A percentile compares a stretch with the other conserved stretches of the same genome.
These are phyloP conservation scores for Palythoa caribaeorum DNA, from an alignment of 92 coral and sea anemone species.

Conservation along the genomic window DNA sequence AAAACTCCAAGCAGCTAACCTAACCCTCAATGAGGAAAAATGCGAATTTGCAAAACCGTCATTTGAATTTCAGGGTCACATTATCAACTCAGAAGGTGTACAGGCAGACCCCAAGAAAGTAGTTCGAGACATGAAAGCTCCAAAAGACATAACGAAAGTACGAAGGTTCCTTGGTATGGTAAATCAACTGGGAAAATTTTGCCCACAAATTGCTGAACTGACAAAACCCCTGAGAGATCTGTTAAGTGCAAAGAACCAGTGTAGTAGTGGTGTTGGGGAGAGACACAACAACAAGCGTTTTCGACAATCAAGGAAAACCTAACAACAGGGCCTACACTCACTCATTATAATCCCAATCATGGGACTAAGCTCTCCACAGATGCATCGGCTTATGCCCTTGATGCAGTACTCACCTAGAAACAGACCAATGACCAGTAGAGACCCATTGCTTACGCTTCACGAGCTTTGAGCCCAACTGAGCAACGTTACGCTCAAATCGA, in stretches of 20 bases:
- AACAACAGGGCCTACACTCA: not conserved
- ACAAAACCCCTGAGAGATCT: slow-evolving; percentile 38
- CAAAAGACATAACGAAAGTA: slow-evolving; percentile 3
- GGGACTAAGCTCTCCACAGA: not conserved
- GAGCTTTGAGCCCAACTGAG: not conserved
- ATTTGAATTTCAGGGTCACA: no score
- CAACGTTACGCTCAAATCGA: not conserved
- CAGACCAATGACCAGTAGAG: not conserved
- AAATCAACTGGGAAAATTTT: not conserved
- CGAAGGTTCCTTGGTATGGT: slow-evolving; percentile 11
- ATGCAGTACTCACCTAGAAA: not conserved
- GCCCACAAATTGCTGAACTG: not conserved
- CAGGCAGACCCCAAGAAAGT: slow-evolving; percentile 17
- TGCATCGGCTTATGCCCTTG: not conserved
- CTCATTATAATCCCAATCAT: not conserved
- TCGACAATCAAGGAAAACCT: not conserved
- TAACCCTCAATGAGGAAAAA: no score
- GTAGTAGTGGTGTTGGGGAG: not conserved
- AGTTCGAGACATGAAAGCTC: not conserved
- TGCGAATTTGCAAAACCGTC: no score
- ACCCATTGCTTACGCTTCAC: not conserved
- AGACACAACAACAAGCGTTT: not conserved
- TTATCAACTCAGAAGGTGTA: not conserved
- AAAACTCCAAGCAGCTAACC: no score
- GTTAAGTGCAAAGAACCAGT: not conserved